Percentiles rank a stretch among this genome's conserved stretches.
phyloP scores from a whole-genome alignment of 2,113 vertebrate species.

The Zosterops pallidus region DNA sequence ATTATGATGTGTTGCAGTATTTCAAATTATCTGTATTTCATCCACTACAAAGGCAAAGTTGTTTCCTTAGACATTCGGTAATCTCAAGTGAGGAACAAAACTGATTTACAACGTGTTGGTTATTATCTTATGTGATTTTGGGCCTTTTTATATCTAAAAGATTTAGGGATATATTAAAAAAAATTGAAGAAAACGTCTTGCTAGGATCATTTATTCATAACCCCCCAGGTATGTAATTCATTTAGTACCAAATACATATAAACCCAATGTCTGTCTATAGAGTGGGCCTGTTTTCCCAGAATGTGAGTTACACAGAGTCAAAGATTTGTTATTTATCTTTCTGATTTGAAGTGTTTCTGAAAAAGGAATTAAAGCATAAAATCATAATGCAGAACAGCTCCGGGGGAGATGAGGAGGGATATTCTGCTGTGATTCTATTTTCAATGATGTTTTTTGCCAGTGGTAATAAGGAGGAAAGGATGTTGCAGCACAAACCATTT shows the following conservation, averaged over 20 bases:
- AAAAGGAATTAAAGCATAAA: neutral
- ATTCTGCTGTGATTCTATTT: neutral
- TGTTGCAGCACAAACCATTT: neutral
- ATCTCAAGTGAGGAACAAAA: conserved; percentile 33
- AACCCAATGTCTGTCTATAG: neutral
- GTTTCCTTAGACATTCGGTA: conserved; percentile 23
- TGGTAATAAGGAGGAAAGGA: neutral
- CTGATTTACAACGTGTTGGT: conserved; percentile 3
- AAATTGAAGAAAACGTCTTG: neutral
- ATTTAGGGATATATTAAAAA: neutral
- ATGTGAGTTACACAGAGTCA: neutral
- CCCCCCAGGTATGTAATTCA: conserved; percentile 25
- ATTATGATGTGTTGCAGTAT: neutral
- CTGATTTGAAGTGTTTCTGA: conserved; percentile 11
- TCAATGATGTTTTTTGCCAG: neutral
- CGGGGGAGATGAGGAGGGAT: rapidly evolving
- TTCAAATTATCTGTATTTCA: conserved; percentile 41
- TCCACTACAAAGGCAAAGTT: conserved; percentile 2
- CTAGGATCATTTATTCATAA: conserved; percentile 50
- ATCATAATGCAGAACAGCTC: neutral
- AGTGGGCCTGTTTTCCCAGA: neutral
- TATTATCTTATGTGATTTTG: conserved; percentile 29
- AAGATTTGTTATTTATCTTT: conserved; percentile 15
- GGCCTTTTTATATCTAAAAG: conserved; percentile 16
- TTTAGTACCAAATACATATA: conserved; percentile 15